A percentile compares a stretch with the other conserved stretches of the same genome.
phyloP scores from a whole-genome alignment of 2,888 invertebrate species.

The Drosophila nr. perissopoda region DNA sequence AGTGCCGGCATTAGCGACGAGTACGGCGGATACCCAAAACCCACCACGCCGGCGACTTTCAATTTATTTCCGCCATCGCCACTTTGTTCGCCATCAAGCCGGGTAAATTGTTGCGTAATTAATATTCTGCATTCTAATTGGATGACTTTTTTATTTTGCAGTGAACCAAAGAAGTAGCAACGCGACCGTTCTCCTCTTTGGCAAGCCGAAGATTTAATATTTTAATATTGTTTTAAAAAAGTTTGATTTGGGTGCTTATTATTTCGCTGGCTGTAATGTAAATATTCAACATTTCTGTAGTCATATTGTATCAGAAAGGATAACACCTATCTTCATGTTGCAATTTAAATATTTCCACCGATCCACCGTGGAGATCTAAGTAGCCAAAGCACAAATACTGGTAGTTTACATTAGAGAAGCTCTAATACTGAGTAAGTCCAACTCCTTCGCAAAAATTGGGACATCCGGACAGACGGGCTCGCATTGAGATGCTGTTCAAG shows the following conservation, averaged over 20 bases:
- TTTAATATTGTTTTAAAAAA: background rate
- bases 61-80: background rate
- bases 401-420: background rate
- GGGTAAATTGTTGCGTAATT: slow-evolving; percentile 65
- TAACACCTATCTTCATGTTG: background rate
- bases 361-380: background rate
- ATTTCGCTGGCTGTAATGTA: too few species aligned
- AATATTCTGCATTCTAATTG: slow-evolving; percentile 57
- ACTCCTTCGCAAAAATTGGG: background rate
- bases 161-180: background rate
- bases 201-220: background rate
- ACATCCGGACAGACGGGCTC: background rate
- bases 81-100: background rate
- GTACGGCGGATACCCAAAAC: background rate
- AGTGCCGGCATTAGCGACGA: background rate
- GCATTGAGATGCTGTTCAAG: background rate
- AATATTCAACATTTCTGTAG: background rate
- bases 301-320: background rate
- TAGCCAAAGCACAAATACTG: background rate
- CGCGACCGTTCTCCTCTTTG: background rate
- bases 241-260: background rate
- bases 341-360: background rate
- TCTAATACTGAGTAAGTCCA: background rate
- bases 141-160: slow-evolving; percentile 46
- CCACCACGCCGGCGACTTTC: background rate